These are phyloP conservation scores for Ascaphus truei DNA, from an alignment of 2,113 vertebrate species.

Conservation along the genomic window DNA sequence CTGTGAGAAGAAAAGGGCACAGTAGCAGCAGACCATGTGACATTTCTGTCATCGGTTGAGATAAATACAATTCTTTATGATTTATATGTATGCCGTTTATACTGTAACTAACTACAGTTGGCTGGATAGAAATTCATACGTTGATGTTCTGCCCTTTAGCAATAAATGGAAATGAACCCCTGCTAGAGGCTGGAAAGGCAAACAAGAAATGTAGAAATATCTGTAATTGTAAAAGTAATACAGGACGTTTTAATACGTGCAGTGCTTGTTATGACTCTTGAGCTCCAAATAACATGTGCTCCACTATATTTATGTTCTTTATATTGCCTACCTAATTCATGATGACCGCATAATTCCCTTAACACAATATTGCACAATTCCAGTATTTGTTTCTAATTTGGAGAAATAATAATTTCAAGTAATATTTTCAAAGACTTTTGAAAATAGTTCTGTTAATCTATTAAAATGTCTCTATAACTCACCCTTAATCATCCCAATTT, in stretches of 20 bases:
- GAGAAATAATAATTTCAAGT: too few species aligned
- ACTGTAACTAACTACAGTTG: neutral
- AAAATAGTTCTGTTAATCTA: too few species aligned
- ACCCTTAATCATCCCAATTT: too few species aligned
- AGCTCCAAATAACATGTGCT: too few species aligned
- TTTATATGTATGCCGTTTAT: slow-evolving; percentile 14
- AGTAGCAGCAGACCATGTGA: slow-evolving; percentile 33
- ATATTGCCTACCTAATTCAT: too few species aligned
- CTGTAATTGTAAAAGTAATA: neutral
- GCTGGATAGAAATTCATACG: neutral
- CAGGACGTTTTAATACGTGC: neutral
- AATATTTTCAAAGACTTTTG: too few species aligned
- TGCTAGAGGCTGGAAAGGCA: neutral
- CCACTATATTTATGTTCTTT: too few species aligned
- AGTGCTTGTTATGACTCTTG: too few species aligned
- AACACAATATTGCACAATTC: too few species aligned
- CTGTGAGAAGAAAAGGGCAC: slow-evolving; percentile 18
- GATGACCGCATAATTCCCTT: too few species aligned
- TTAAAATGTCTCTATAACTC: too few species aligned
- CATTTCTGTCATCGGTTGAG: slow-evolving; percentile 15
- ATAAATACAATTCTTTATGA: slow-evolving; percentile 16
- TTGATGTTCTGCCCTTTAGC: slow-evolving; percentile 16
- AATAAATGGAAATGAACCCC: slow-evolving; percentile 6
- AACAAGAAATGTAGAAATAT: neutral
- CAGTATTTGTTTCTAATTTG: too few species aligned